Evolutionary conservation across 1,140 invertebrate species (phyloP).

Genomic region (Pseudoatta argentina): DNA sequence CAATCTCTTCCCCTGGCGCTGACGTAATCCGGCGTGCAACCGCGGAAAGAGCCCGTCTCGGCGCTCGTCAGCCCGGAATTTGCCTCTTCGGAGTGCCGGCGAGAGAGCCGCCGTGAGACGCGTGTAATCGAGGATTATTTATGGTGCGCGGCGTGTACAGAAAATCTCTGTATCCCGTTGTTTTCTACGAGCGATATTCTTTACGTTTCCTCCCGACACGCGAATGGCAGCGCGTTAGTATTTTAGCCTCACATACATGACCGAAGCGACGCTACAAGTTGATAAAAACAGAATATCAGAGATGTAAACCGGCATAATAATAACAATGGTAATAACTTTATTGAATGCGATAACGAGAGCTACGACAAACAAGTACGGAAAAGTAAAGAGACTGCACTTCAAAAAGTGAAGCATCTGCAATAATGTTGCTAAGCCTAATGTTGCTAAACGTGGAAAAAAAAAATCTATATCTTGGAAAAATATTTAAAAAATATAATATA

Average conservation of each 20-base stretch:
- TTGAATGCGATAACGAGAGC: background rate
- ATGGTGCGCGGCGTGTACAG: conserved; percentile 45
- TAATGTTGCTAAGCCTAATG: background rate
- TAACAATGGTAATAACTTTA: background rate
- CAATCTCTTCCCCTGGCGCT: conserved; percentile 35
- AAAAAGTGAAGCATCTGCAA: background rate
- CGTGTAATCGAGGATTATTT: conserved; percentile 63
- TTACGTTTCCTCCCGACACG: conserved; percentile 8
- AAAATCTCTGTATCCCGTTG: conserved; percentile 49
- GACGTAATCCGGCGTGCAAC: conserved; percentile 58
- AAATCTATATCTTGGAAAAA: background rate
- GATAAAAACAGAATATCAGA: conserved; percentile 2
- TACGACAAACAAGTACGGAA: background rate
- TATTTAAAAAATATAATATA: background rate
- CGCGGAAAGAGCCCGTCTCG: conserved; percentile 59
- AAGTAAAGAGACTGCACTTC: background rate
- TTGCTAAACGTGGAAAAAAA: background rate
- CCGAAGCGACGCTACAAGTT: background rate
- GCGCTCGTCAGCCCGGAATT: conserved; percentile 60
- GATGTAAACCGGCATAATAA: background rate
- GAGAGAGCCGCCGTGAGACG: conserved; percentile 49
- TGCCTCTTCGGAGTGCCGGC: conserved; percentile 27
- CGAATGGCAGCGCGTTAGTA: conserved; percentile 14
- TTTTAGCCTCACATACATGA: background rate
- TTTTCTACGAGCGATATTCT: conserved; percentile 38